Conservation (phyloP, 2,113 vertebrate genomes). For the Probosciger aterrimus region DNA sequence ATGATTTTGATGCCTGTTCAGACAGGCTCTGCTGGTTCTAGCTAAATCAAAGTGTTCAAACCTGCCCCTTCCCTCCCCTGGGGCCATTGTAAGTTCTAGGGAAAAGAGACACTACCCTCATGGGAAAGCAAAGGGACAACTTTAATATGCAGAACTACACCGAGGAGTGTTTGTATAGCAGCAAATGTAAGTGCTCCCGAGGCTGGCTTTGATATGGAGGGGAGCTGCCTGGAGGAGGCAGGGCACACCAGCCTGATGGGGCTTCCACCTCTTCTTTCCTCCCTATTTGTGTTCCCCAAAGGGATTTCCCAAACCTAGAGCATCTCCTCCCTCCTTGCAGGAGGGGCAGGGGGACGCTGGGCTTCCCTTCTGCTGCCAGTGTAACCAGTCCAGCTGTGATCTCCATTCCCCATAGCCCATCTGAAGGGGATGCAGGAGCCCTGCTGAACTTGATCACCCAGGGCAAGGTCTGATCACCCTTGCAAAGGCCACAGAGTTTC, state of each 20-base stretch:
- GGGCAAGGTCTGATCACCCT: neutral
- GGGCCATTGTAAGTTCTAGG: neutral
- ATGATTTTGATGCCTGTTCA: neutral
- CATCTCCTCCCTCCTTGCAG: neutral
- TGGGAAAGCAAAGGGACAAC: neutral
- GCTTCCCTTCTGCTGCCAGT: neutral
- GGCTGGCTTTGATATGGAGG: neutral
- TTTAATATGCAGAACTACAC: neutral
- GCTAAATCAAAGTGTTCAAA: neutral
- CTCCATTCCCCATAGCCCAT: rapidly evolving
- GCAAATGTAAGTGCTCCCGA: neutral
- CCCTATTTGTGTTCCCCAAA: too few relatives aligned
- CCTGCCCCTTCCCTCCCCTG: neutral
- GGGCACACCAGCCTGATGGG: neutral
- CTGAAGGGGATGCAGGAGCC: neutral
- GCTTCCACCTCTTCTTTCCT: neutral
- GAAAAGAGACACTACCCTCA: neutral
- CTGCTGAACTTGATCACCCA: neutral
- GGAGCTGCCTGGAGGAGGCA: neutral
- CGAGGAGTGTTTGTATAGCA: neutral
- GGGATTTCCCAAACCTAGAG: neutral
- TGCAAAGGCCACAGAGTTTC: too few relatives aligned
- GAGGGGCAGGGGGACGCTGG: neutral
- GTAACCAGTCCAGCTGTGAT: neutral
- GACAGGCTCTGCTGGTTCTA: neutral